A percentile compares a stretch with the other conserved stretches of the same genome.
Conservation (phyloP, 2,113 vertebrate species). For the Scomber japonicus region DNA sequence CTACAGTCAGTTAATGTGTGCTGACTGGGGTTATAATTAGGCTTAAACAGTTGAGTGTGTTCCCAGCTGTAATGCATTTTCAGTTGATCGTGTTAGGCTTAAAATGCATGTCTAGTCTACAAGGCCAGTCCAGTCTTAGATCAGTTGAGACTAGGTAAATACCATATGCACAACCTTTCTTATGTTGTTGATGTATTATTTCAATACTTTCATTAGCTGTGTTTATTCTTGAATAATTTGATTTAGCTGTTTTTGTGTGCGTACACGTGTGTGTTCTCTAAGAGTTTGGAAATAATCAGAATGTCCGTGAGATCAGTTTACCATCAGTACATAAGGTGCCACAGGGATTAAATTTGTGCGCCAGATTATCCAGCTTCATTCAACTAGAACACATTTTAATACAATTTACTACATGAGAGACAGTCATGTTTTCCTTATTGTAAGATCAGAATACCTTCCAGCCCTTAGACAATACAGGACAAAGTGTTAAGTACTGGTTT, state of each 20-base stretch:
- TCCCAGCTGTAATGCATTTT: constrained; percentile 44
- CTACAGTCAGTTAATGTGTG: constrained; percentile 25
- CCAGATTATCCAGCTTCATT: constrained; percentile 36
- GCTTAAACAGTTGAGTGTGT: constrained; percentile 41
- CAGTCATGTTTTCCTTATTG: constrained; percentile 13
- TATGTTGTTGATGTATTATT: constrained; percentile 14
- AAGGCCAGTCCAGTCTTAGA: background rate
- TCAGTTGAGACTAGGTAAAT: background rate
- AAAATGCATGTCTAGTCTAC: background rate
- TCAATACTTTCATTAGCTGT: constrained; percentile 24
- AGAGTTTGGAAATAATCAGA: constrained; percentile 34
- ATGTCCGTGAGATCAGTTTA: constrained; percentile 46
- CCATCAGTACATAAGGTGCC: constrained; percentile 29
- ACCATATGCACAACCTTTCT: constrained; percentile 3
- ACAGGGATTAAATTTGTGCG: constrained; percentile 31
- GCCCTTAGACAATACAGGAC: constrained; percentile 16
- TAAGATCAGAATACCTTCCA: constrained; percentile 5
- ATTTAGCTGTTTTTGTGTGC: background rate
- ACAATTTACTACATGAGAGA: constrained; percentile 40
- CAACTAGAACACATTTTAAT: constrained; percentile 48
- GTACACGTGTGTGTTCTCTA: background rate
- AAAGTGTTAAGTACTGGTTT: constrained; percentile 12
- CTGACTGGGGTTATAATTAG: constrained; percentile 16
- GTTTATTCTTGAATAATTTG: constrained; percentile 22
- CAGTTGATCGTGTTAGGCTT: constrained; percentile 10